Base-by-base conservation (phyloP, 2,113 vertebrate genomes). In the Psettodes erumei region DNA sequence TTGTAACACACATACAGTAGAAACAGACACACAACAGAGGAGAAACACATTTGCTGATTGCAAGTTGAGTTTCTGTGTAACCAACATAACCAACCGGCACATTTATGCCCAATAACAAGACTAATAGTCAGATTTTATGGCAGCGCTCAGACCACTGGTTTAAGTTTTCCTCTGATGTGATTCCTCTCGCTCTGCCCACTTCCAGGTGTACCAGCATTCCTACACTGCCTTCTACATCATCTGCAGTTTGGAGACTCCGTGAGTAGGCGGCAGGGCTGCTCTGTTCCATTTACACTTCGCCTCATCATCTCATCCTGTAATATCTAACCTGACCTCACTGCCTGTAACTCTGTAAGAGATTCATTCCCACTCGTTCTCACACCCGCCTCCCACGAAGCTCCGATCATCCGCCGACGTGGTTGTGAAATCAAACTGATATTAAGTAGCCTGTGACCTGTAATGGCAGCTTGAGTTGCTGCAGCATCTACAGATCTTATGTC, bases 201-300 rank as follows among this genome's bases (percentile, higher is more conserved):
- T 81, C 1, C 89, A 99, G 98, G 94, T 97, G 7, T 97, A 98
- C 87, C 96, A 93, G 68, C 92, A 96, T 89, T 99, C 97, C 6
- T 98, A 97, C 77, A 97, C 95, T 0, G 97, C 96, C 3, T 95
- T 96, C 89, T 99, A 99, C 86, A 96, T 97, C 88, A 97, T 99
- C 84, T 94, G 93, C 89, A 94, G 93, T 38, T 77, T 94, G 86
- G 92, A 94, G 79, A 94, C 91, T 7, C 93, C 92, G 94, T 94
- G 71, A 94, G 94, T 93, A 61, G 58, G 7, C 71, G 18, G 16
- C 63, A 23, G 15, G 13, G 59, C 59, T 19, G 27, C 76, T n/a
- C 21, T 32, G 30, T n/a, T 42, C 43, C 61, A 45, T 66, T 77
- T 54, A 23, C 53, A 13, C 58, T 33, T 6, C 21, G 23, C 28